These are phyloP conservation scores for Papilio elwesi DNA, from an alignment of 2,888 invertebrate genomes.

Conservation along the genomic window DNA sequence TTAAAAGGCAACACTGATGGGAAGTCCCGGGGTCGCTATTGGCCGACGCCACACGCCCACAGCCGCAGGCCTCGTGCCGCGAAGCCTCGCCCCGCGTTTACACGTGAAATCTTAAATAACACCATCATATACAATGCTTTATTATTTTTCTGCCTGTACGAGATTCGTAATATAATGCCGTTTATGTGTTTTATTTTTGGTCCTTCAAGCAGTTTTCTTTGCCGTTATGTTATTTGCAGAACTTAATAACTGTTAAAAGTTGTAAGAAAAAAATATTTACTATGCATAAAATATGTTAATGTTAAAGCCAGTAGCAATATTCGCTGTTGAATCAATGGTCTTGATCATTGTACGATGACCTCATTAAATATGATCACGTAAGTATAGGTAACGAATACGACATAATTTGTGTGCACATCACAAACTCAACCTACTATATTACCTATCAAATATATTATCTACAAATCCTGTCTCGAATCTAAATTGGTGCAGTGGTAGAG, in stretches of 20 bases:
- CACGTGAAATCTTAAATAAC: slow-evolving; percentile 73
- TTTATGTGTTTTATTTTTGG: neutral
- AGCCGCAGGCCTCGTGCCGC: slow-evolving; percentile 68
- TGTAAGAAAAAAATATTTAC: no score
- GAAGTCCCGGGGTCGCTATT: slow-evolving; percentile 53
- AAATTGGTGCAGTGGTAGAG: no score
- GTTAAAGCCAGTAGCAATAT: no score
- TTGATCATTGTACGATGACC: no score
- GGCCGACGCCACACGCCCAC: slow-evolving; percentile 66
- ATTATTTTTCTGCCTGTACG: slow-evolving; percentile 37
- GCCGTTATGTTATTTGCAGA: neutral
- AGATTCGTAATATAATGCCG: slow-evolving; percentile 37
- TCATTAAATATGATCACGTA: no score
- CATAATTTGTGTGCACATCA: no score
- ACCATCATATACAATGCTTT: slow-evolving; percentile 37
- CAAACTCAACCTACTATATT: no score
- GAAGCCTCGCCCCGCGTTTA: slow-evolving; percentile 59
- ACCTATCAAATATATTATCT: no score
- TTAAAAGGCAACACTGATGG: slow-evolving; percentile 63
- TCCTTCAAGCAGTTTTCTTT: neutral
- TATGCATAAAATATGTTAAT: no score
- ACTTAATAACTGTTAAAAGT: neutral
- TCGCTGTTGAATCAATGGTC: no score
- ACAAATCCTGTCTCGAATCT: no score
- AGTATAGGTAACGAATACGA: no score